Conservation (phyloP, 2,113 vertebrate species). For the Scomber colias region DNA sequence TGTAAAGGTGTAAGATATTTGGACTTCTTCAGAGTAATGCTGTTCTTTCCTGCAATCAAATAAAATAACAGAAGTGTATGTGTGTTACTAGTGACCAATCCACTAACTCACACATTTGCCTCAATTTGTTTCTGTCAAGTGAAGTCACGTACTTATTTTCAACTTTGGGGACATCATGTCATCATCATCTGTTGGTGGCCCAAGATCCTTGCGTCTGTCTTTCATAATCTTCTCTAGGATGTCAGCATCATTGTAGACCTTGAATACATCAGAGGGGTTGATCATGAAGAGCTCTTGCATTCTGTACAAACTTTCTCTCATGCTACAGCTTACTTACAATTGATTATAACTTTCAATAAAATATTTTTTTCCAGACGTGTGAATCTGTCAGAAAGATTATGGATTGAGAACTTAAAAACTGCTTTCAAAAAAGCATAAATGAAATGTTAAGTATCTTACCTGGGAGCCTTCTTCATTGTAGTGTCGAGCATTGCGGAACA, state of each 20-base stretch:
- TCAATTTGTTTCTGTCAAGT: slow-evolving; percentile 1
- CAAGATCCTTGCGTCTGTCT: slow-evolving; percentile 95
- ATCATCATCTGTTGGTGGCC: slow-evolving; percentile 94
- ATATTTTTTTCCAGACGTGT: not conserved
- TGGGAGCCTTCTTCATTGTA: slow-evolving; percentile 99
- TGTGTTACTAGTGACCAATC: not conserved
- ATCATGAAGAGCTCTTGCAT: not conserved
- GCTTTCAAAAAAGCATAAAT: no score
- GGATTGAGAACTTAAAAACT: not conserved
- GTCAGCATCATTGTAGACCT: slow-evolving; percentile 98
- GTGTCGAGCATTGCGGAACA: slow-evolving; percentile 98
- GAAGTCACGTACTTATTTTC: slow-evolving; percentile 92
- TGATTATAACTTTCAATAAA: no score
- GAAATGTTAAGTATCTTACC: slow-evolving; percentile 76
- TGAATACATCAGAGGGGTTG: slow-evolving; percentile 14
- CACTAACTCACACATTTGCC: not conserved
- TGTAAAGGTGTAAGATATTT: slow-evolving; percentile 98
- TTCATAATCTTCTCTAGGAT: slow-evolving; percentile 95
- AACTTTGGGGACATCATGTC: slow-evolving; percentile 95
- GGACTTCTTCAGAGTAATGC: slow-evolving; percentile 95
- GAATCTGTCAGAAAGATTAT: not conserved
- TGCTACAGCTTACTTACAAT: not conserved
- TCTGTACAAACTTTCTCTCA: not conserved
- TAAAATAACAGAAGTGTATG: not conserved
- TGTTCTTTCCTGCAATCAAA: slow-evolving; percentile 92